Conservation (phyloP, 2,888 invertebrate species). For the Sarcophaga carnaria region DNA sequence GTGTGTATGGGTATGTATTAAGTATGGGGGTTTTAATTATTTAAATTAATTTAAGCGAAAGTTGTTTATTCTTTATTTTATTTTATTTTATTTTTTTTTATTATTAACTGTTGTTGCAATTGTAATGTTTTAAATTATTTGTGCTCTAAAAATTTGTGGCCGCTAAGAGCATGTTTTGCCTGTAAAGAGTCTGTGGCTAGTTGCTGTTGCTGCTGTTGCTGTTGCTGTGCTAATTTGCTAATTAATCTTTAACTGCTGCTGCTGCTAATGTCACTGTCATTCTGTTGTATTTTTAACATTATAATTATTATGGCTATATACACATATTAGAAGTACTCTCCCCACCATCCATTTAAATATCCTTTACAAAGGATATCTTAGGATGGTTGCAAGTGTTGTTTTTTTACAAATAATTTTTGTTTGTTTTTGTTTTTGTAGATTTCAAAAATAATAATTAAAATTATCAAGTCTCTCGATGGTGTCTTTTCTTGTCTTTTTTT, state of each 20-base stretch:
- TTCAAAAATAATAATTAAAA: neutral
- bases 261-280: too few relatives aligned
- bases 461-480: slow-evolving; percentile 35
- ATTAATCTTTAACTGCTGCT: too few relatives aligned
- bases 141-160: neutral
- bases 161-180: neutral
- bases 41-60: neutral
- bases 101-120: slow-evolving; percentile 16
- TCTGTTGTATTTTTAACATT: neutral
- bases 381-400: neutral
- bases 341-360: neutral
- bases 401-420: neutral
- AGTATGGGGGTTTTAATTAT: neutral
- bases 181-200: neutral
- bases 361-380: neutral
- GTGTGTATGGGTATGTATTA: slow-evolving; percentile 24
- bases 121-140: slow-evolving; percentile 4
- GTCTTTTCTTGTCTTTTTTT: slow-evolving; percentile 9
- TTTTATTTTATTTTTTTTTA: neutral
- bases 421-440: neutral
- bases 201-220: neutral
- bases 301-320: neutral
- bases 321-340: neutral
- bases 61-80: neutral
- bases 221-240: too few relatives aligned